These are phyloP conservation scores for Gasterosteus nipponicus DNA, from an alignment of 2,113 vertebrate species.

Conservation along the genomic window DNA sequence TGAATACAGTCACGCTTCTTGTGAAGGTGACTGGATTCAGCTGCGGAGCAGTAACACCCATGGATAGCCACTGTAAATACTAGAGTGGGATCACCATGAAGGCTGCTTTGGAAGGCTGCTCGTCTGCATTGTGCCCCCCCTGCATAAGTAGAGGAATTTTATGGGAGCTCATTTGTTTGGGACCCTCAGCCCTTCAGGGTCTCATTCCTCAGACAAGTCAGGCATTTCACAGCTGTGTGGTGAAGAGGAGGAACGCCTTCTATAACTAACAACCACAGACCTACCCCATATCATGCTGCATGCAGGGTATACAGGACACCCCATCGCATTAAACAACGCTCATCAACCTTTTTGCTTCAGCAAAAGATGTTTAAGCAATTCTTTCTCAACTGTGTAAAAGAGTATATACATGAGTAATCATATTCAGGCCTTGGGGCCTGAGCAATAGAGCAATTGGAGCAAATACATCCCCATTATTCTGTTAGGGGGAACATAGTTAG, in stretches of 20 bases:
- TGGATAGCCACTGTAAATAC: constrained; percentile 55
- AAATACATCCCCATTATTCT: not conserved
- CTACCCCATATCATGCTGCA: constrained; percentile 30
- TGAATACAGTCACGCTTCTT: constrained; percentile 29
- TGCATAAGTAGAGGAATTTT: constrained; percentile 39
- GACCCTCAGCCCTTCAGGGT: constrained; percentile 60
- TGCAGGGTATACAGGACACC: not conserved
- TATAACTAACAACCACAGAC: constrained; percentile 55
- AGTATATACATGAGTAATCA: not conserved
- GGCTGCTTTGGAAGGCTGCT: constrained; percentile 45
- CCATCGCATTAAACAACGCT: not conserved
- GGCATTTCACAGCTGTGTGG: constrained; percentile 60
- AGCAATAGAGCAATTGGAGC: not conserved
- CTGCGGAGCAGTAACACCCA: constrained; percentile 36
- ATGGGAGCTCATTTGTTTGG: constrained; percentile 68
- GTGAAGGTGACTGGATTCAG: constrained; percentile 63
- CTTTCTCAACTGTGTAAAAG: not conserved
- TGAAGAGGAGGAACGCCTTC: constrained; percentile 25
- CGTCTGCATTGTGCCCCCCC: constrained; percentile 43
- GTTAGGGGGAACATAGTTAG: not conserved
- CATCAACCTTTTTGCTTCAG: not conserved
- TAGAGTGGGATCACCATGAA: constrained; percentile 51
- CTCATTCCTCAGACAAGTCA: constrained; percentile 66
- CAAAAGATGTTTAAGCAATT: not conserved
- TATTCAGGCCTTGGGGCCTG: not conserved